These are phyloP conservation scores for Coptodon rendalli DNA, from an alignment of 2,113 vertebrate species.

Conservation along the genomic window DNA sequence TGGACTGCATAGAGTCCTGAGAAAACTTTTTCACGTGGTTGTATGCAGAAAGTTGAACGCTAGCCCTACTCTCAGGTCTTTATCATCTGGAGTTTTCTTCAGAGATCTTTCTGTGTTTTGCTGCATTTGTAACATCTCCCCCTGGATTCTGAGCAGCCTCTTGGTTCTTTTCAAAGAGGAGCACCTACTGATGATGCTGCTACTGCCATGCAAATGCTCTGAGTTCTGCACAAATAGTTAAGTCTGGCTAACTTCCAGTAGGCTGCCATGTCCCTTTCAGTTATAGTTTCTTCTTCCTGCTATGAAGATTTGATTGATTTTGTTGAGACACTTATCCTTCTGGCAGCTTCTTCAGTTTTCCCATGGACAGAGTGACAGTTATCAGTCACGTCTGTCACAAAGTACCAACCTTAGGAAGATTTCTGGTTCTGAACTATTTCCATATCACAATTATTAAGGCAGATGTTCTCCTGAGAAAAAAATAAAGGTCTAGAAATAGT, in stretches of 20 bases:
- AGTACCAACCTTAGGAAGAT: background rate
- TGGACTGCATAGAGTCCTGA: background rate
- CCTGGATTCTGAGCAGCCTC: background rate
- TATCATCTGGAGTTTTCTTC: background rate
- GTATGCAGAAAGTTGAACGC: background rate
- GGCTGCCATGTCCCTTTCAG: background rate
- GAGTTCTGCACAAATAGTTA: background rate
- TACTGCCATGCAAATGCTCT: background rate
- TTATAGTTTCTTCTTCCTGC: background rate
- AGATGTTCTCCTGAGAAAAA: background rate
- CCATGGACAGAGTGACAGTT: background rate
- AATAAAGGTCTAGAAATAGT: background rate
- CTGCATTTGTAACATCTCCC: background rate
- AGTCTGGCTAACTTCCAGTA: background rate
- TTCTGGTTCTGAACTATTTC: background rate
- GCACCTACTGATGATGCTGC: background rate
- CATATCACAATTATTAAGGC: background rate
- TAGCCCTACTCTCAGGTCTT: background rate
- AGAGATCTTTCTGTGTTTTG: background rate
- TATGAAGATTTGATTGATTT: background rate
- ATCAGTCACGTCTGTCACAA: background rate
- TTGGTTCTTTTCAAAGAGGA: background rate
- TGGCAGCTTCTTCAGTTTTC: background rate
- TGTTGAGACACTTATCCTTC: background rate
- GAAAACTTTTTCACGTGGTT: background rate